Percentiles rank a stretch among this genome's conserved stretches.
Evolutionary conservation across 2,113 vertebrate genomes (phyloP).

Genomic region (Oenanthe oenanthe): DNA sequence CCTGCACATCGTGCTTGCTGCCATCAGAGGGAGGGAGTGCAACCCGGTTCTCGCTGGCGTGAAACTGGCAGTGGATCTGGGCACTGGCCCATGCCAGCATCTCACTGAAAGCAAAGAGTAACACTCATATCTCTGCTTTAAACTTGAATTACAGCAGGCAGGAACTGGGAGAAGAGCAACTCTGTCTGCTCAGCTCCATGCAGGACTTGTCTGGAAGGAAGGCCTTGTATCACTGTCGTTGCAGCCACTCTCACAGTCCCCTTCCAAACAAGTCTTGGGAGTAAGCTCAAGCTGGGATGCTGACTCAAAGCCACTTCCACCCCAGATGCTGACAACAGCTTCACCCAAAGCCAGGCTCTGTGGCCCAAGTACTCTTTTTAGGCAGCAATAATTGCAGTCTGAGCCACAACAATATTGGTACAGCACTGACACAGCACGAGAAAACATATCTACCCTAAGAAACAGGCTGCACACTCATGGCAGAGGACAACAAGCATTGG

Average conservation of each 20-base stretch:
- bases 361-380: not conserved
- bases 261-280: not conserved
- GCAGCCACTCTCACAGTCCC: not conserved
- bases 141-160: not conserved
- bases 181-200: not conserved
- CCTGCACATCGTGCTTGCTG: slow-evolving; percentile 92
- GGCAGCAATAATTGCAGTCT: not conserved
- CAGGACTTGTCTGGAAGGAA: not conserved
- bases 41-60: slow-evolving; percentile 91
- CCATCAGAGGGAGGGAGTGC: slow-evolving; percentile 85
- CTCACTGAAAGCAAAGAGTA: slow-evolving; percentile 79
- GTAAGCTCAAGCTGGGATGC: not conserved
- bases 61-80: slow-evolving; percentile 98
- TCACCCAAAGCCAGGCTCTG: not conserved
- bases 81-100: slow-evolving; percentile 97
- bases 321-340: not conserved
- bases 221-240: not conserved
- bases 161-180: not conserved
- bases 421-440: rapidly evolving
- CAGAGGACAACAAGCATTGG: not conserved
- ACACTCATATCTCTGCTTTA: not conserved
- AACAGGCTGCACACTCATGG: not conserved
- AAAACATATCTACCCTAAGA: not conserved
- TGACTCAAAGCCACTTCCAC: not conserved
- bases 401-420: not conserved